phyloP scores from a whole-genome alignment of 37 sponge, comb jelly and placozoan species.

The Haliclona indistincta region DNA sequence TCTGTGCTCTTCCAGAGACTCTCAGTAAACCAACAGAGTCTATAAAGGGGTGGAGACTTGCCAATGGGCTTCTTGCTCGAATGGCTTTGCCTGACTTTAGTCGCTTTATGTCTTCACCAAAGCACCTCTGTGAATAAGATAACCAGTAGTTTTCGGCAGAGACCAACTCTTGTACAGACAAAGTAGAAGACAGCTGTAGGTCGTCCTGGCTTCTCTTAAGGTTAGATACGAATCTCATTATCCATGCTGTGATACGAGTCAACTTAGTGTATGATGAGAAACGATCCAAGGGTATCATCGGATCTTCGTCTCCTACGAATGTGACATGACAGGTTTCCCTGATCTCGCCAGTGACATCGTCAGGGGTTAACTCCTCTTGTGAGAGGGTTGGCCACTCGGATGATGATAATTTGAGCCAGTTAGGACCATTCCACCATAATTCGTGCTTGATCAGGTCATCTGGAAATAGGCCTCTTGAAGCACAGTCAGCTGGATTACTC shows the following conservation, averaged over 20 bases:
- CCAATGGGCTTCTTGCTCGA: not conserved
- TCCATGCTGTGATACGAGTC: constrained; percentile 31
- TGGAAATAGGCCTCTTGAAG: constrained; percentile 7
- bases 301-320: too few species aligned
- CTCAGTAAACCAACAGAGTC: too few species aligned
- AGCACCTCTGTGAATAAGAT: not conserved
- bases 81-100: not conserved
- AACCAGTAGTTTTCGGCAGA: constrained; percentile 13
- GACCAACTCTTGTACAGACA: not conserved
- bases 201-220: not conserved
- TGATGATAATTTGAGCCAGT: not conserved
- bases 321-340: not conserved
- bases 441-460: constrained; percentile 1
- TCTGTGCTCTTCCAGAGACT: constrained; percentile 12
- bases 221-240: constrained; percentile 15
- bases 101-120: not conserved
- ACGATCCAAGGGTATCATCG: constrained; percentile 15
- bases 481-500: constrained; percentile 32
- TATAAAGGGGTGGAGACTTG: too few species aligned
- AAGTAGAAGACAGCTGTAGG: not conserved
- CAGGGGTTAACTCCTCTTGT: not conserved
- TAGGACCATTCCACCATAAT: constrained; percentile 21
- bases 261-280: constrained; percentile 21
- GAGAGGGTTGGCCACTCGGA: constrained; percentile 2
- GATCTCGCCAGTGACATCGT: not conserved